Conservation (phyloP, 2,113 vertebrate genomes). For the Panthera tigris region DNA sequence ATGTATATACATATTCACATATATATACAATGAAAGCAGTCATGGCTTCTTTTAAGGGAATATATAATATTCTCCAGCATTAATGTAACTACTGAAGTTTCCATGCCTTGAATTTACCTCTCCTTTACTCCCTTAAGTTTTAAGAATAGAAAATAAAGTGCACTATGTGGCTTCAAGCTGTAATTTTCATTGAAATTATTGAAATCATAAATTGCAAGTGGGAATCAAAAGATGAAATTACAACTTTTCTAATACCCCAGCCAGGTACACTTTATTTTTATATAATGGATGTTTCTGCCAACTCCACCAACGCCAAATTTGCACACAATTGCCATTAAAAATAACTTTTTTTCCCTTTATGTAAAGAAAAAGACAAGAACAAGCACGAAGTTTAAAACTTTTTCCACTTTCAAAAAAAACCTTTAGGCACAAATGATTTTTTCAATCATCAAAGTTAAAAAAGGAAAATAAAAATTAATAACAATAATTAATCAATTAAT, state of each 20-base stretch:
- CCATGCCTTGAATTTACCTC: constrained; percentile 48
- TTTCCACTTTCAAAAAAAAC: neutral
- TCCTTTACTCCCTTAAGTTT: constrained; percentile 9
- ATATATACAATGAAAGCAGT: neutral
- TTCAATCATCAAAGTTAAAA: neutral
- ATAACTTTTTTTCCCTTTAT: neutral
- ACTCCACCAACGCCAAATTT: constrained; percentile 51
- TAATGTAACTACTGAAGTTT: neutral
- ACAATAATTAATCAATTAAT: neutral
- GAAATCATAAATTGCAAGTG: constrained; percentile 62
- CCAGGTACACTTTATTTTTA: neutral
- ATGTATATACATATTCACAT: neutral
- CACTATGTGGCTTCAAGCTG: neutral
- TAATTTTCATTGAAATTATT: constrained; percentile 55
- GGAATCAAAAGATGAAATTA: constrained; percentile 65
- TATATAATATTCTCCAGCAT: neutral
- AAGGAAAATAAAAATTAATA: neutral
- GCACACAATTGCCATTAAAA: constrained; percentile 52
- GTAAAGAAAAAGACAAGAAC: neutral
- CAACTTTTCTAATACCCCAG: constrained; percentile 38
- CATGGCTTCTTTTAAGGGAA: neutral
- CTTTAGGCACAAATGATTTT: neutral
- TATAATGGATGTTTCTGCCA: neutral
- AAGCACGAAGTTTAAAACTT: neutral
- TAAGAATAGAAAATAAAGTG: constrained; percentile 61